phyloP scores from a whole-genome alignment of 2,888 invertebrate genomes.

The Erpobdella octoculata region DNA sequence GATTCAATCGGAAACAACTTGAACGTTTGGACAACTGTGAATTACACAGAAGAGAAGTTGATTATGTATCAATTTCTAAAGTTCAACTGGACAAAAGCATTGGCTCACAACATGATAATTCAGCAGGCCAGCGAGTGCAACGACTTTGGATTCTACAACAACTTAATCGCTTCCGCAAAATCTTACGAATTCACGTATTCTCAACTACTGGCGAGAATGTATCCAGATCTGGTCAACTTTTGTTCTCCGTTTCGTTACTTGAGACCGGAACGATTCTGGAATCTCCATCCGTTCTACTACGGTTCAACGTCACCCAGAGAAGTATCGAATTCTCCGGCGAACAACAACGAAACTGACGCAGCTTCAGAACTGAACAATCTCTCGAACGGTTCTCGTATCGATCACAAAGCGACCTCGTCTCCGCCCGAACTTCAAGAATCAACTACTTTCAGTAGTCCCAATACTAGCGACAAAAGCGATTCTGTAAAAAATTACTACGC shows the following conservation, averaged over 20 bases:
- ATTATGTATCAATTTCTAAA: slow-evolving; percentile 84
- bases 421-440: not conserved
- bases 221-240: not conserved
- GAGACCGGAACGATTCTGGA: slow-evolving; percentile 18
- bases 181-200: slow-evolving; percentile 11
- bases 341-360: not conserved
- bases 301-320: not conserved
- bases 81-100: slow-evolving; percentile 78
- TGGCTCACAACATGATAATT: slow-evolving; percentile 62
- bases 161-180: slow-evolving; percentile 8
- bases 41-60: slow-evolving; percentile 78
- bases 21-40: slow-evolving; percentile 81
- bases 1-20: slow-evolving; percentile 72
- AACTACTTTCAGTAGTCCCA: not conserved
- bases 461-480: not conserved
- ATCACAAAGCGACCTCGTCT: not conserved
- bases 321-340: not conserved
- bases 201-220: not conserved
- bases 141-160: slow-evolving; percentile 19
- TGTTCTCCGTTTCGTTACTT: slow-evolving; percentile 8
- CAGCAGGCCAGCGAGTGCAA: slow-evolving; percentile 41
- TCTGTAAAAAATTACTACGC: not conserved
- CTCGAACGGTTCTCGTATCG: not conserved
- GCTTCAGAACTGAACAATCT: not conserved
- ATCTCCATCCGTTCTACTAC: slow-evolving; percentile 14